These are phyloP conservation scores for Psittacula derbiana DNA, from an alignment of 2,797 vertebrate genomes.

Conservation along the genomic window DNA sequence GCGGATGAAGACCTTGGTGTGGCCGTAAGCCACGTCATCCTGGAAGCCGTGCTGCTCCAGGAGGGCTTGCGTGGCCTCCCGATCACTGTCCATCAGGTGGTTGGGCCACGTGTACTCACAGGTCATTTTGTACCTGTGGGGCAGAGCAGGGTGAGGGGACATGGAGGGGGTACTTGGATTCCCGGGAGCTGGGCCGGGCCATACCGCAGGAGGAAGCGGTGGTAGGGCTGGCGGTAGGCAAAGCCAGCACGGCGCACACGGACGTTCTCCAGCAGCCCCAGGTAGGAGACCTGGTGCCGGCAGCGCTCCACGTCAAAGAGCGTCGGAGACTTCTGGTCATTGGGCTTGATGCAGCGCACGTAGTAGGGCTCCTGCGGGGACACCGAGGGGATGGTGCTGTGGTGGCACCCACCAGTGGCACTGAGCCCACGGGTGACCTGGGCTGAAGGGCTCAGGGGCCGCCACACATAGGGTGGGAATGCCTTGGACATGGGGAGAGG, in stretches of 20 bases:
- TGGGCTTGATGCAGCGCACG: conserved; percentile 92
- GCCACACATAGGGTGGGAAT: accelerated
- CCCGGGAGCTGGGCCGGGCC: accelerated
- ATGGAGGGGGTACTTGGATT: background rate
- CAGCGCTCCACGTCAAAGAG: conserved; percentile 84
- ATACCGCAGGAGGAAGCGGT: conserved; percentile 89
- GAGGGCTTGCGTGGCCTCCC: conserved; percentile 85
- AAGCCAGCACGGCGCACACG: conserved; percentile 90
- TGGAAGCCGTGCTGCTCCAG: conserved; percentile 87
- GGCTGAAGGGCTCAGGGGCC: background rate
- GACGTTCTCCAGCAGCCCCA: conserved; percentile 94
- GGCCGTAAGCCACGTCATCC: conserved; percentile 88
- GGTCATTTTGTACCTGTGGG: conserved; percentile 91
- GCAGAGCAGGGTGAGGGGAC: background rate
- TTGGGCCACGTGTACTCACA: conserved; percentile 97
- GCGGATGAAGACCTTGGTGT: conserved; percentile 89
- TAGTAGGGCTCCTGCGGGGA: conserved; percentile 88
- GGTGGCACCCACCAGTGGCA: background rate
- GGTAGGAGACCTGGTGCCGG: conserved; percentile 89
- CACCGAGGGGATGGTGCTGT: background rate
- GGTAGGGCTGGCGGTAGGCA: conserved; percentile 89
- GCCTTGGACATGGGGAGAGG: background rate
- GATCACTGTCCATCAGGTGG: conserved; percentile 87
- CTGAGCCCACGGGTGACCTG: accelerated
- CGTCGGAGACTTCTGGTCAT: conserved; percentile 85